Percentiles rank a stretch among this genome's conserved stretches.
Evolutionary conservation across 2,888 invertebrate species (phyloP).

Genomic region (Hypsopygia costalis): DNA sequence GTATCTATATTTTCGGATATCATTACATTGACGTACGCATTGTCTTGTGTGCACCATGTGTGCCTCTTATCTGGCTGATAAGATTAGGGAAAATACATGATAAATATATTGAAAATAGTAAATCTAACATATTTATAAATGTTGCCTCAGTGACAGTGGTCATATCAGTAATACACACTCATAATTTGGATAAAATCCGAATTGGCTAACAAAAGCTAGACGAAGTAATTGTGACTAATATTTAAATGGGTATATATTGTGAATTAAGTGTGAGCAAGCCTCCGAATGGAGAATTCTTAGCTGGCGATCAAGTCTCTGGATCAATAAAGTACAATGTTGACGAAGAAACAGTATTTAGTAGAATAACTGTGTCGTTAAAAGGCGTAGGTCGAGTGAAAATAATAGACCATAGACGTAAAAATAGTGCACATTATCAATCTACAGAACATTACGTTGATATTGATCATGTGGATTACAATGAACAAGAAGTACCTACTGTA

Average conservation of each 20-base stretch:
- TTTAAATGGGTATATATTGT: conserved; percentile 25
- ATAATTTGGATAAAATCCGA: too few species aligned
- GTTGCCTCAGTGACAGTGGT: too few species aligned
- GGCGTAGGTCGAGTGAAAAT: conserved; percentile 12
- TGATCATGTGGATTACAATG: conserved; percentile 7
- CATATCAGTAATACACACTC: too few species aligned
- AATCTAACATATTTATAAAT: too few species aligned
- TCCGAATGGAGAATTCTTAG: conserved; percentile 15
- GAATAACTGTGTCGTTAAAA: conserved; percentile 24
- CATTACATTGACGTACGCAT: too few species aligned
- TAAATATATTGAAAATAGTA: too few species aligned
- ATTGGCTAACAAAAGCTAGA: too few species aligned
- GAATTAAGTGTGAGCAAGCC: conserved; percentile 22
- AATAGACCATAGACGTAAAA: background rate
- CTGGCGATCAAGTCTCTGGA: conserved; percentile 23
- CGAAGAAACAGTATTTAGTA: conserved; percentile 18
- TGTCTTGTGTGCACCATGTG: too few species aligned
- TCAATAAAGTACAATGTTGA: conserved; percentile 23
- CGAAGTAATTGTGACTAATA: background rate
- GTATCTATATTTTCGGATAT: too few species aligned
- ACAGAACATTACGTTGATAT: conserved; percentile 15
- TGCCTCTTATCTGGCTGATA: too few species aligned
- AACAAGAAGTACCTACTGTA: background rate
- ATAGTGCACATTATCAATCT: background rate
- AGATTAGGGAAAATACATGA: too few species aligned